Conservation (phyloP, 2,888 invertebrate species). For the Deroplatys truncata region DNA sequence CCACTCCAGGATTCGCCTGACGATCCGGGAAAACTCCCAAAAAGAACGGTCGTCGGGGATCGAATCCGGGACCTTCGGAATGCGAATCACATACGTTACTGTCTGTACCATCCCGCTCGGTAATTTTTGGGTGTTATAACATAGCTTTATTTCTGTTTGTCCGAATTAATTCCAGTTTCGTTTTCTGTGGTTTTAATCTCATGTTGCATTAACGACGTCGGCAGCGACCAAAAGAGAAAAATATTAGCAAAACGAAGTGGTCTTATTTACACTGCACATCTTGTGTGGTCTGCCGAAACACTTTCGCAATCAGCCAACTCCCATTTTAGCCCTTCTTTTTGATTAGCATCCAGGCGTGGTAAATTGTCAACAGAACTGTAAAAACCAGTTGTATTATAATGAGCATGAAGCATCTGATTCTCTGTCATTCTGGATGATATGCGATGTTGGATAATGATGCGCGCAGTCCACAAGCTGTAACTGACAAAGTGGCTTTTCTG, state of each 20-base stretch:
- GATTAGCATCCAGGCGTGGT: background rate
- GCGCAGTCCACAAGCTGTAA: background rate
- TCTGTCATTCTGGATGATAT: background rate
- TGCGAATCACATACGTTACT: too few relatives aligned
- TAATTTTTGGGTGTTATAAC: too few relatives aligned
- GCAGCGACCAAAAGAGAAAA: background rate
- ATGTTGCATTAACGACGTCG: background rate
- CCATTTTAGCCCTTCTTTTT: background rate
- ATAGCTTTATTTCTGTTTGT: too few relatives aligned
- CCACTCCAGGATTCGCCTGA: too few relatives aligned
- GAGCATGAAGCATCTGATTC: background rate
- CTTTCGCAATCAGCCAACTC: background rate
- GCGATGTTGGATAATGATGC: background rate
- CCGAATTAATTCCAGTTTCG: too few relatives aligned
- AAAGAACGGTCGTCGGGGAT: too few relatives aligned
- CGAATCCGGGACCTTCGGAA: too few relatives aligned
- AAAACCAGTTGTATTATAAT: background rate
- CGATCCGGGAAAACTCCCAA: too few relatives aligned
- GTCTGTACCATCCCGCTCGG: too few relatives aligned
- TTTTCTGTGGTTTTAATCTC: too few relatives aligned
- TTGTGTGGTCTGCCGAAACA: background rate
- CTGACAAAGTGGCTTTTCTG: background rate
- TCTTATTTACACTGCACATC: background rate
- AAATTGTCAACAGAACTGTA: background rate
- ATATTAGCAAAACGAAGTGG: background rate